phyloP scores from a whole-genome alignment of 2,797 vertebrate species.

The Clarias fuscus region DNA sequence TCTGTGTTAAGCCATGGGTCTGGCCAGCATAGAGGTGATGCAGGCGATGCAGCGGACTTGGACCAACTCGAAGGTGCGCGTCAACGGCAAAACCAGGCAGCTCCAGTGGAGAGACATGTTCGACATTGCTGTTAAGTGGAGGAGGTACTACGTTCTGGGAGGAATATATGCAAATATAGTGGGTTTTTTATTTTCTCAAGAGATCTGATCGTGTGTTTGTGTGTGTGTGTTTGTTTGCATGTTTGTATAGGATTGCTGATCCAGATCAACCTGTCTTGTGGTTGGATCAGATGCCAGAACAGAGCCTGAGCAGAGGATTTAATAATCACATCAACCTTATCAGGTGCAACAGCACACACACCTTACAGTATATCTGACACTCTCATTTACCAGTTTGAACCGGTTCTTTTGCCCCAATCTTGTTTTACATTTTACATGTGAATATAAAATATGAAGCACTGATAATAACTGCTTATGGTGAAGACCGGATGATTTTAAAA shows the following conservation, averaged over 20 bases:
- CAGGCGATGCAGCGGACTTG: constrained; percentile 94
- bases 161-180: neutral
- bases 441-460: too few relatives aligned
- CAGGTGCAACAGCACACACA: constrained; percentile 75
- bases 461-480: too few relatives aligned
- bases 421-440: too few relatives aligned
- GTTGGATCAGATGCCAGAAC: constrained; percentile 96
- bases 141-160: constrained; percentile 77
- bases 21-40: constrained; percentile 95
- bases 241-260: constrained; percentile 84
- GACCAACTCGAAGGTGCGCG: constrained; percentile 94
- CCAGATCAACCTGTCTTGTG: constrained; percentile 97
- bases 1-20: constrained; percentile 84
- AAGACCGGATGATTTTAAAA: too few relatives aligned
- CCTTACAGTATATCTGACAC: neutral
- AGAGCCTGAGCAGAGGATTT: constrained; percentile 92
- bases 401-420: neutral
- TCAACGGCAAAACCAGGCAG: constrained; percentile 91
- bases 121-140: constrained; percentile 96
- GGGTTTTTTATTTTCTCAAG: too few relatives aligned
- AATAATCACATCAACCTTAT: constrained; percentile 99
- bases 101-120: constrained; percentile 99
- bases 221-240: constrained; percentile 36
- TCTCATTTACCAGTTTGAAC: neutral
- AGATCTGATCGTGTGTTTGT: constrained; percentile 13